phyloP scores from a whole-genome alignment of 2,797 vertebrate genomes.

The Prunella strophiata region DNA sequence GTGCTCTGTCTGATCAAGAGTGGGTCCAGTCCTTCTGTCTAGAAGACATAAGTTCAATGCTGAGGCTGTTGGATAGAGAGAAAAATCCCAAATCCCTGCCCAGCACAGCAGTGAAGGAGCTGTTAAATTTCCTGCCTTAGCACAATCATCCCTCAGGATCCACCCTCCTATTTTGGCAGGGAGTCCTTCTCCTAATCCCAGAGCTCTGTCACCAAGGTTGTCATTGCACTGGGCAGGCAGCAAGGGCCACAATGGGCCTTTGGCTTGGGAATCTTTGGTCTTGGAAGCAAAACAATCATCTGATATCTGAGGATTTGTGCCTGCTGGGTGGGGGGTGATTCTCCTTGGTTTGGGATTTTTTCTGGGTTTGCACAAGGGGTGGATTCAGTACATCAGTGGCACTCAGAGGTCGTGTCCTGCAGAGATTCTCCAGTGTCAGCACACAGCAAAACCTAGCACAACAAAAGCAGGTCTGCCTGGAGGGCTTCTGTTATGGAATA shows the following conservation, averaged over 20 bases:
- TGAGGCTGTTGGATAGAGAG: neutral
- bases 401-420: neutral
- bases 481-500: neutral
- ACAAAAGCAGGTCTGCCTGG: neutral
- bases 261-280: neutral
- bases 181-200: neutral
- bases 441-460: neutral
- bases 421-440: neutral
- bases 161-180: rapidly evolving
- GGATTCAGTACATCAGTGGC: neutral
- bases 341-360: neutral
- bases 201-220: neutral
- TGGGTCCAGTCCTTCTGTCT: neutral
- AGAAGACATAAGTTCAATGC: rapidly evolving
- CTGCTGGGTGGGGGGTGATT: neutral
- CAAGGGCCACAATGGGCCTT: neutral
- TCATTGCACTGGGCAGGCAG: neutral
- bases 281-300: neutral
- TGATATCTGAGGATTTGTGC: neutral
- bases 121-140: neutral
- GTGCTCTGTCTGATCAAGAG: neutral
- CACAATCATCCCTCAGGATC: too few species aligned
- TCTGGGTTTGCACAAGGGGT: neutral
- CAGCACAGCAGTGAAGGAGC: neutral
- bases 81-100: neutral